phyloP scores from a whole-genome alignment of 2,888 invertebrate genomes.

The Bhutanitis thaidina region DNA sequence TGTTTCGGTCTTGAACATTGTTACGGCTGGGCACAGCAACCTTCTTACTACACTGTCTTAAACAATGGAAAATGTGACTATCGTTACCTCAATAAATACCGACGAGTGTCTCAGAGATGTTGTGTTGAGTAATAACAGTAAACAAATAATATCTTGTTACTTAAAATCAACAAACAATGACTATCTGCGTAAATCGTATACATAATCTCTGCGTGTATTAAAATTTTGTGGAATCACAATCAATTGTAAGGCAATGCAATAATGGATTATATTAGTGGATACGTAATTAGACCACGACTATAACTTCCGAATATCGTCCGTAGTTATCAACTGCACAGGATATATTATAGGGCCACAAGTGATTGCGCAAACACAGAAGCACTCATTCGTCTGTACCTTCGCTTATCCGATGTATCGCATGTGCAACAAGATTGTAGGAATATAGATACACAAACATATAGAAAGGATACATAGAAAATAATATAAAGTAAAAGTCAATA shows the following conservation, averaged over 20 bases:
- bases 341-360: no score
- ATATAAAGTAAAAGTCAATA: no score
- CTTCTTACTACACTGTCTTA: conserved; percentile 36
- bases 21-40: conserved; percentile 33
- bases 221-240: not conserved
- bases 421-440: no score
- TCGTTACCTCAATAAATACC: conserved; percentile 38
- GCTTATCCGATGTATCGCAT: no score
- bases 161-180: conserved; percentile 22
- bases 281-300: no score
- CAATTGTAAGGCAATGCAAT: not conserved
- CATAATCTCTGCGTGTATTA: conserved; percentile 16
- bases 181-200: conserved; percentile 1
- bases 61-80: conserved; percentile 32
- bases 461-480: no score
- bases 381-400: no score
- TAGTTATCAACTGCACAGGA: no score
- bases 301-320: no score
- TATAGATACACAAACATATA: no score
- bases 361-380: no score
- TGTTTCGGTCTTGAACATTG: conserved; percentile 32
- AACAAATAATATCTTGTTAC: conserved; percentile 47
- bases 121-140: conserved; percentile 34
- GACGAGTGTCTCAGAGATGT: conserved; percentile 27
- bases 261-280: not conserved